Conservation (phyloP, 64 coral and sea anemone species). For the Catalaphyllia jardinei region DNA sequence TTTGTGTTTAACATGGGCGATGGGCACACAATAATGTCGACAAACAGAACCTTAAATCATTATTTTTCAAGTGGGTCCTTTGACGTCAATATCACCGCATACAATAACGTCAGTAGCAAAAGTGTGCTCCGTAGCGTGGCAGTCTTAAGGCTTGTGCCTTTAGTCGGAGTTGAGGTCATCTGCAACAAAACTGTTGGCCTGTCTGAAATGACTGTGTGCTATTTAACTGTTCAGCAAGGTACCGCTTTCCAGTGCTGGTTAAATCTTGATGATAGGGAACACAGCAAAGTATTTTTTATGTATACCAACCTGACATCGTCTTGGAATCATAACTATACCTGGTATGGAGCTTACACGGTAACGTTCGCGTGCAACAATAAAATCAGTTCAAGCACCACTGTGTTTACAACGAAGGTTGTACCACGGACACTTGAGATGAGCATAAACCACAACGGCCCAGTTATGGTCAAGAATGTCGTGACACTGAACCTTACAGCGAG, state of each 20-base stretch:
- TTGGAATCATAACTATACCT: slow-evolving; percentile 35
- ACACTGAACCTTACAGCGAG: slow-evolving; percentile 34
- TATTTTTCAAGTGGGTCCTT: neutral
- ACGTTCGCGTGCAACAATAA: slow-evolving; percentile 43
- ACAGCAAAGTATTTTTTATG: neutral
- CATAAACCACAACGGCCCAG: slow-evolving; percentile 51
- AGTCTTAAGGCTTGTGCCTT: neutral
- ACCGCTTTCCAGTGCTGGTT: slow-evolving; percentile 43
- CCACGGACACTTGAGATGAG: slow-evolving; percentile 37
- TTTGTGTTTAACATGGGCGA: slow-evolving; percentile 40
- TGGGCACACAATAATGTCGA: neutral
- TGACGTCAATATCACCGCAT: slow-evolving; percentile 1
- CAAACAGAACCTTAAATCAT: neutral
- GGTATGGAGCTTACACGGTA: slow-evolving; percentile 44
- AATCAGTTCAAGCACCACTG: slow-evolving; percentile 23
- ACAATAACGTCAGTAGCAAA: slow-evolving; percentile 46
- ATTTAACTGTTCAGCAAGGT: slow-evolving; percentile 1
- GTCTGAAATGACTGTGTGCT: slow-evolving; percentile 28
- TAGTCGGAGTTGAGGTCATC: neutral
- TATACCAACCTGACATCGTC: slow-evolving; percentile 16
- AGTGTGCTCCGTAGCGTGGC: neutral
- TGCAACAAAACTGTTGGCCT: slow-evolving; percentile 37
- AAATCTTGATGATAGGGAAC: neutral
- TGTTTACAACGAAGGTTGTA: slow-evolving; percentile 36
- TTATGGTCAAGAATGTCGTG: neutral